Evolutionary conservation across 1,140 invertebrate species (phyloP), one percentile per base, ranked within the genome.

Genomic region (Zaprionus tsacasi): DNA sequence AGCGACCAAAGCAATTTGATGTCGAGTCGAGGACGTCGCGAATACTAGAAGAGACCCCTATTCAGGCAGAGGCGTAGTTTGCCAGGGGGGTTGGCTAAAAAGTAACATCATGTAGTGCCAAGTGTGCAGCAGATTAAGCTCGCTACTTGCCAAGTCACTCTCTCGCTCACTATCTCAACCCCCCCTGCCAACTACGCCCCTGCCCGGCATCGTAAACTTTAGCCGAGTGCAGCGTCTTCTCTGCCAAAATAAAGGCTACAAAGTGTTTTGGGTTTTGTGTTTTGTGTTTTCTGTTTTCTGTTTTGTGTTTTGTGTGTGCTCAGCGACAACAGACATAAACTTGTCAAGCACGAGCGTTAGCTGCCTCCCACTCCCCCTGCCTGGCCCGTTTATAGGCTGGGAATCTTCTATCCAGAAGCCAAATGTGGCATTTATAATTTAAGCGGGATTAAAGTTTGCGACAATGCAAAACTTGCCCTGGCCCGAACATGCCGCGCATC

Each of bases 381-480:
- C 17, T 10, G 0, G 10, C 45, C 17, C 21, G 10, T 50, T 50
- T 50, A 50, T 50, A 50, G 45, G 45, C 45, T 25, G 17, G 17
- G 45, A 50, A 50, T 50, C 45, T 50, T 25, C 45, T 25, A 52
- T 55, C 35, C 58, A 67, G 66, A 76, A 81, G 85, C 78, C 83
- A 88, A 88, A 88, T 88, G 80, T 89, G 80, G 77, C 83, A 88
- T 88, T 88, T 88, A 88, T 88, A 88, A 88, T 88, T 88, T 88
- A 88, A 89, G 83, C 83, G 78, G 83, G 85, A 88, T 88, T 88
- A 88, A 88, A 88, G 83, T 88, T 88, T 83, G 48, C 61, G 70
- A 88, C 85, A 88, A 88, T 88, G 80, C 73, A 43, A 79, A 82
- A 83, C 87, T 82, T 87, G 79, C 70, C 60, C 72, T 36, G 43